These are phyloP conservation scores for Trichogramma pretiosum DNA, from an alignment of 1,140 invertebrate species.

Conservation along the genomic window DNA sequence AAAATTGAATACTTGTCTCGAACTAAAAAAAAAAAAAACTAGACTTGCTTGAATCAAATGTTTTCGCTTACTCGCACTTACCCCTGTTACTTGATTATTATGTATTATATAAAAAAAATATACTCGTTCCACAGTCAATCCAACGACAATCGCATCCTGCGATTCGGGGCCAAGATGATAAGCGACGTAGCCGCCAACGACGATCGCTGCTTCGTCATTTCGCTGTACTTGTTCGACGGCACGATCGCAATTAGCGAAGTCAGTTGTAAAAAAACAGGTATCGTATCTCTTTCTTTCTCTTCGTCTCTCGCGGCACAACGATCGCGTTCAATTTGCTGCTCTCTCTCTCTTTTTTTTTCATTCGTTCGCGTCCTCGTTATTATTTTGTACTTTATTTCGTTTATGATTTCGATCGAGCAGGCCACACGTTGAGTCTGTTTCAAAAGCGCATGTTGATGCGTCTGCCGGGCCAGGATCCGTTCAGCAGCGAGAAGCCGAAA, in stretches of 20 bases:
- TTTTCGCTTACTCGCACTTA: no score
- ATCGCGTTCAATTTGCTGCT: neutral
- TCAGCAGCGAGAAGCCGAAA: constrained; percentile 56
- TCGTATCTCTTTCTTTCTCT: neutral
- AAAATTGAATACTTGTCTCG: no score
- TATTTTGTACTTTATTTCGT: neutral
- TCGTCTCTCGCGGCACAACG: neutral
- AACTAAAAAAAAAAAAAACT: no score
- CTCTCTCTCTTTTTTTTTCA: neutral
- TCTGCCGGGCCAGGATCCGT: constrained; percentile 65
- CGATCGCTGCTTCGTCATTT: constrained; percentile 69
- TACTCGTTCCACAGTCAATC: constrained; percentile 48
- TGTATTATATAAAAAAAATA: neutral
- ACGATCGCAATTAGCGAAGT: constrained; percentile 74
- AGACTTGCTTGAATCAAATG: no score
- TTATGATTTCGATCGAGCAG: constrained; percentile 35
- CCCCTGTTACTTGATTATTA: neutral
- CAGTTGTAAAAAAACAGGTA: constrained; percentile 65
- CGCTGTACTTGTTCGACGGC: constrained; percentile 74
- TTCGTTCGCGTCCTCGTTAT: neutral
- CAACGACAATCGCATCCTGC: constrained; percentile 66
- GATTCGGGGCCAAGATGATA: constrained; percentile 68
- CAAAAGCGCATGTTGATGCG: constrained; percentile 55
- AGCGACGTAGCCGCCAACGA: constrained; percentile 60
- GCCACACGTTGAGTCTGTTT: constrained; percentile 60